Percentiles rank a stretch among this genome's conserved stretches.
These are phyloP conservation scores for Porites rus DNA, from an alignment of 92 coral and sea anemone genomes.

Conservation along the genomic window DNA sequence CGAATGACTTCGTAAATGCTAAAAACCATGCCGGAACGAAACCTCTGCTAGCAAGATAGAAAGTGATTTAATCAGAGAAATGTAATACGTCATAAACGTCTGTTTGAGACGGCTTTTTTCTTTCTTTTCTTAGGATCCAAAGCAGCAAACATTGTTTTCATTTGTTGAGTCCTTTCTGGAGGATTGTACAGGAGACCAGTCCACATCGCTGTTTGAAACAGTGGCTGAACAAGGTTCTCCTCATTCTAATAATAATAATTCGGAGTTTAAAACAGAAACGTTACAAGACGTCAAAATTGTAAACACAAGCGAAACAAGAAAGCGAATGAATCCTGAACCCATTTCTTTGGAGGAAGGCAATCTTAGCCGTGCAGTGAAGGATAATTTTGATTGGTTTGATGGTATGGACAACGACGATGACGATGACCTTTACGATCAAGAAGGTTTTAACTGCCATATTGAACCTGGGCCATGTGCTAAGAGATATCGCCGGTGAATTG, in stretches of 20 bases:
- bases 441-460: background rate
- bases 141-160: slow-evolving; percentile 89
- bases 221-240: background rate
- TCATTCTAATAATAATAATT: background rate
- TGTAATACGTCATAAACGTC: background rate
- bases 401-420: slow-evolving; percentile 5
- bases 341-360: slow-evolving; percentile 13
- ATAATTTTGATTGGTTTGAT: slow-evolving; percentile 41
- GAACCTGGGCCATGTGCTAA: slow-evolving; percentile 30
- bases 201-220: slow-evolving; percentile 3
- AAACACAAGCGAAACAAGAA: slow-evolving; percentile 25
- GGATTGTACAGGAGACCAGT: slow-evolving; percentile 35
- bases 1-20: too few relatives aligned
- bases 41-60: too few relatives aligned
- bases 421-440: background rate
- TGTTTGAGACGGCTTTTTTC: background rate
- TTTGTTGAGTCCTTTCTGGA: slow-evolving; percentile 90
- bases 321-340: slow-evolving; percentile 14
- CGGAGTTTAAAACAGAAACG: background rate
- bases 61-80: background rate
- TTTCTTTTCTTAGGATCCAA: slow-evolving; percentile 81
- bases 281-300: background rate
- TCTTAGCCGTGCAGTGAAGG: background rate
- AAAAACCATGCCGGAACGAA: too few relatives aligned
- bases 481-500: slow-evolving; percentile 30